Conservation (phyloP, 2,113 vertebrate genomes). For the Ahaetulla prasina region DNA sequence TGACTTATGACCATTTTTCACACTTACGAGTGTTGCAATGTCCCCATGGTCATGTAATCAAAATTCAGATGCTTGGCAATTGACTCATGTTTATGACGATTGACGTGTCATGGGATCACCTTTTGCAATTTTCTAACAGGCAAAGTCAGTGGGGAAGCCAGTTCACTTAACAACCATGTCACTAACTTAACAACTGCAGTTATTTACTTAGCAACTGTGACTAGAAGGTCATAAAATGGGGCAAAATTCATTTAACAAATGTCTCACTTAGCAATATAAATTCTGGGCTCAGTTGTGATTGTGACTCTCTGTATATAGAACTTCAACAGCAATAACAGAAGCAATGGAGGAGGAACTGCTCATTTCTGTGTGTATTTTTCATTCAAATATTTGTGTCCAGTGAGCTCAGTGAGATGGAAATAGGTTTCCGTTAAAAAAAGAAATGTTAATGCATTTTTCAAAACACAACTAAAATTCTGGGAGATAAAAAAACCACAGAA, state of each 20-base stretch:
- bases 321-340: not conserved
- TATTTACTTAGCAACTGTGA: not conserved
- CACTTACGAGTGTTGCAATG: not conserved
- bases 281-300: not conserved
- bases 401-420: constrained; percentile 42
- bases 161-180: not conserved
- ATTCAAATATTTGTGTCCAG: not conserved
- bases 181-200: not conserved
- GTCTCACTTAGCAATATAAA: not conserved
- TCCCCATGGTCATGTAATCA: not conserved
- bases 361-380: constrained; percentile 43
- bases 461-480: constrained; percentile 51
- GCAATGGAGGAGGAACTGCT: constrained; percentile 18
- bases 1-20: not conserved
- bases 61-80: not conserved
- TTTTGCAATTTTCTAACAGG: not conserved
- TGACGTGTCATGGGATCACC: not conserved
- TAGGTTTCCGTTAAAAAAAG: constrained; percentile 24
- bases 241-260: not conserved
- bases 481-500: constrained; percentile 39
- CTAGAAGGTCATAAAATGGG: not conserved
- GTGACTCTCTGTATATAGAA: not conserved
- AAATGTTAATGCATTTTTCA: constrained; percentile 10
- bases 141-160: not conserved
- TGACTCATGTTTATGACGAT: not conserved